Evolutionary conservation across 2,888 invertebrate genomes (phyloP).

Genomic region (Aphrophora alni): DNA sequence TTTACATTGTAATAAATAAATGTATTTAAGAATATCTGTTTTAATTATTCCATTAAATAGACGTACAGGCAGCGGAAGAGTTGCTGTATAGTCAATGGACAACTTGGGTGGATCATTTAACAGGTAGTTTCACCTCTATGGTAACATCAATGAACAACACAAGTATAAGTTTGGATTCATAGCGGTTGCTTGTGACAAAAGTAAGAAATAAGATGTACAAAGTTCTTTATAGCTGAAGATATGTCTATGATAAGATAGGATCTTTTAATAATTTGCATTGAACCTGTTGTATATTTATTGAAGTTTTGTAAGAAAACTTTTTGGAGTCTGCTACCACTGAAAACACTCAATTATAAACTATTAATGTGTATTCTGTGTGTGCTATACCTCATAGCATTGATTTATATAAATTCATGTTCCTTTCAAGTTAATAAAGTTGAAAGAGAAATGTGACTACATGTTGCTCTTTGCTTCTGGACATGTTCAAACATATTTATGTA

Average conservation of each 20-base stretch:
- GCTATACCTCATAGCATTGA: neutral
- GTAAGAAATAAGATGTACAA: neutral
- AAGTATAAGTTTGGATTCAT: neutral
- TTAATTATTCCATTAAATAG: too few relatives aligned
- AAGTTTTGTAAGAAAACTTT: neutral
- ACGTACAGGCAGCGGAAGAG: too few relatives aligned
- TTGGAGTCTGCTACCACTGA: neutral
- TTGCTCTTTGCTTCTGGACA: neutral
- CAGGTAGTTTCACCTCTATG: neutral
- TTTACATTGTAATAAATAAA: too few relatives aligned
- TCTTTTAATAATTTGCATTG: neutral
- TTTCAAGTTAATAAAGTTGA: neutral
- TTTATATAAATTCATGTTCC: neutral
- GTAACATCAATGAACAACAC: neutral
- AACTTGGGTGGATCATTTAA: too few relatives aligned
- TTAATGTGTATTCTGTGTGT: neutral
- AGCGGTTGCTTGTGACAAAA: neutral
- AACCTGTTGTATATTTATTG: neutral
- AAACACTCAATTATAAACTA: neutral
- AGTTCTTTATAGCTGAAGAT: neutral
- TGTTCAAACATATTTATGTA: neutral
- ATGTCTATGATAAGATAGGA: neutral
- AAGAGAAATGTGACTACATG: neutral
- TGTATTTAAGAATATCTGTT: too few relatives aligned
- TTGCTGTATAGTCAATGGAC: too few relatives aligned